A percentile compares a stretch with the other conserved stretches of the same genome.
phyloP scores from a whole-genome alignment of 2,888 invertebrate species.

The Platypus cylindrus region DNA sequence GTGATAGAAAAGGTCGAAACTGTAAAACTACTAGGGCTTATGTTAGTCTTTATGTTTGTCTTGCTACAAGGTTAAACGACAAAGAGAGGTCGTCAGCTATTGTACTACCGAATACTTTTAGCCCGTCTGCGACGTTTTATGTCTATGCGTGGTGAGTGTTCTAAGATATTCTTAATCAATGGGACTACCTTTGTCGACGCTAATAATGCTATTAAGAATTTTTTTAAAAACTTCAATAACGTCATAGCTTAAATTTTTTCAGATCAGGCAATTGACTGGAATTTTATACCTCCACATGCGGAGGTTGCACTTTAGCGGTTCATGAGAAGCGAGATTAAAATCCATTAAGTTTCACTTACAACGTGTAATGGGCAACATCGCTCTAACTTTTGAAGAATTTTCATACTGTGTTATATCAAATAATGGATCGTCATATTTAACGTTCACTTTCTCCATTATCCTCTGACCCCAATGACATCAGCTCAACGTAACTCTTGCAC shows the following conservation, averaged over 20 bases:
- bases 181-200: slow-evolving; percentile 8
- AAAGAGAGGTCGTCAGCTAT: slow-evolving; percentile 4
- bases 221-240: slow-evolving; percentile 1
- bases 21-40: slow-evolving; percentile 4
- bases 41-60: slow-evolving; percentile 6
- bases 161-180: slow-evolving; percentile 5
- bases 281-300: slow-evolving; percentile 5
- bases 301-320: slow-evolving; percentile 8
- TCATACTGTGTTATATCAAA: slow-evolving; percentile 7
- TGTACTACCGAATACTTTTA: slow-evolving; percentile 5
- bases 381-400: slow-evolving; percentile 8
- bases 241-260: slow-evolving; percentile 1
- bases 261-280: slow-evolving; percentile 8
- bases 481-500: slow-evolving; percentile 7
- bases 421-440: slow-evolving; percentile 7
- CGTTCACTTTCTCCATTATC: slow-evolving; percentile 6
- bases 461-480: slow-evolving; percentile 3
- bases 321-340: slow-evolving; percentile 8
- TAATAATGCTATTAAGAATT: slow-evolving; percentile 3
- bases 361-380: slow-evolving; percentile 4
- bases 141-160: slow-evolving; percentile 5
- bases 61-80: slow-evolving; percentile 3
- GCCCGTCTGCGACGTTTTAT: slow-evolving; percentile 4
- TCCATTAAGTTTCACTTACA: slow-evolving; percentile 8
- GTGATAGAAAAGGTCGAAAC: slow-evolving; percentile 2